phyloP scores from a whole-genome alignment of 64 coral and sea anemone genomes.

The Montipora foliosa region DNA sequence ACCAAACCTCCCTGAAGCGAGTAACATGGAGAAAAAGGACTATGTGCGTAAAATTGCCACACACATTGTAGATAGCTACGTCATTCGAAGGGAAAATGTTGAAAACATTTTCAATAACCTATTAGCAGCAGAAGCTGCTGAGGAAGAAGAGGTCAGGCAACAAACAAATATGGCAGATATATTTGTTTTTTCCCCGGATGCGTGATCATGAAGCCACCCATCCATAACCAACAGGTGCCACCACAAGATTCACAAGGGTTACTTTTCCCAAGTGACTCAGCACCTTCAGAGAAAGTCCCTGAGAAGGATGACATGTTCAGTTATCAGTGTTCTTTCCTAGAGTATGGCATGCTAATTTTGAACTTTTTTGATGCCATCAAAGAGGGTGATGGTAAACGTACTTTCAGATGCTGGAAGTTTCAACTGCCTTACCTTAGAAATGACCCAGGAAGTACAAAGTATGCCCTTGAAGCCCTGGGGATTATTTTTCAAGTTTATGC shows the following conservation, averaged over 20 bases:
- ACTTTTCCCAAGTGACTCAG: conserved; percentile 11
- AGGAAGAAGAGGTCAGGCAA: conserved; percentile 8
- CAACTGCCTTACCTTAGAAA: conserved; percentile 69
- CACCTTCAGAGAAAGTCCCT: conserved; percentile 29
- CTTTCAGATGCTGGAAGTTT: conserved; percentile 75
- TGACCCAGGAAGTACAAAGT: conserved; percentile 61
- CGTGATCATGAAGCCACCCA: conserved; percentile 52
- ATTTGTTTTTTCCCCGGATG: conserved; percentile 70
- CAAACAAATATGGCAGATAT: conserved; percentile 62
- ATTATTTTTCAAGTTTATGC: conserved; percentile 73
- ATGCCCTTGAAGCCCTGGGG: conserved; percentile 65
- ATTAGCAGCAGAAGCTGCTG: background rate
- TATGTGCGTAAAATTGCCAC: conserved; percentile 58
- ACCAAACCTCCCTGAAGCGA: conserved; percentile 7
- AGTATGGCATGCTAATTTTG: conserved; percentile 84
- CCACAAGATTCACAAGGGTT: conserved; percentile 18
- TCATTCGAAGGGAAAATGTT: conserved; percentile 54
- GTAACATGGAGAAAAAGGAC: conserved; percentile 26
- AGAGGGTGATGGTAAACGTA: conserved; percentile 80
- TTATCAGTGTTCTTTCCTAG: conserved; percentile 75
- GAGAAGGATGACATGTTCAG: conserved; percentile 82
- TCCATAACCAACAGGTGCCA: conserved; percentile 51
- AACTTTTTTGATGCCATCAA: conserved; percentile 85
- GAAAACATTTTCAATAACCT: conserved; percentile 45
- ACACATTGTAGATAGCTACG: conserved; percentile 39